Evolutionary conservation across 2,113 vertebrate genomes (phyloP).

Genomic region (Ivindomyrus marchei): DNA sequence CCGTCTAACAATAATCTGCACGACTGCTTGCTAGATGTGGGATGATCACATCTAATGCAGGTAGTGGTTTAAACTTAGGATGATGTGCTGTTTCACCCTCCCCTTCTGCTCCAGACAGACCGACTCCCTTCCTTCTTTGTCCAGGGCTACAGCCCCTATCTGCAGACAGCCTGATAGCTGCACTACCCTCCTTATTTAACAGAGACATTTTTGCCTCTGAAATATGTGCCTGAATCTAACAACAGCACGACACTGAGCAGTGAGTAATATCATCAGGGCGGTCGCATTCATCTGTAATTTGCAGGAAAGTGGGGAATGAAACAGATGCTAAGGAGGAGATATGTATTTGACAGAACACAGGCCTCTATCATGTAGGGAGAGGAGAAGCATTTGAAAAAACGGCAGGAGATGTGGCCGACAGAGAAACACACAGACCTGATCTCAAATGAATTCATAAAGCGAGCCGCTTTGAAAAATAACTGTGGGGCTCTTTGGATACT

Average conservation of each 20-base stretch:
- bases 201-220: not conserved
- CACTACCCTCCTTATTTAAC: not conserved
- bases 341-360: not conserved
- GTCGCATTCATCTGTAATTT: not conserved
- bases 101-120: not conserved
- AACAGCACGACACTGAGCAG: not conserved
- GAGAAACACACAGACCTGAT: not conserved
- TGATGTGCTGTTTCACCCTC: not conserved
- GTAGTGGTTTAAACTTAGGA: not conserved
- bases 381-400: constrained; percentile 38
- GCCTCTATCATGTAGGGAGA: not conserved
- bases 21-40: not conserved
- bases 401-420: not conserved
- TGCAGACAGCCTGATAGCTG: not conserved
- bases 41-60: not conserved
- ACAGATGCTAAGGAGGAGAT: not conserved
- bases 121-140: not conserved
- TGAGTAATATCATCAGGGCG: too few relatives aligned
- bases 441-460: constrained; percentile 18
- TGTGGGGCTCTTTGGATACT: not conserved
- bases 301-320: not conserved
- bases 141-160: not conserved
- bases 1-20: not conserved
- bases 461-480: not conserved
- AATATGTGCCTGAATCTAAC: not conserved